These are phyloP conservation scores for Lasioglossum lativentre DNA, from an alignment of 2,888 invertebrate species.

Conservation along the genomic window DNA sequence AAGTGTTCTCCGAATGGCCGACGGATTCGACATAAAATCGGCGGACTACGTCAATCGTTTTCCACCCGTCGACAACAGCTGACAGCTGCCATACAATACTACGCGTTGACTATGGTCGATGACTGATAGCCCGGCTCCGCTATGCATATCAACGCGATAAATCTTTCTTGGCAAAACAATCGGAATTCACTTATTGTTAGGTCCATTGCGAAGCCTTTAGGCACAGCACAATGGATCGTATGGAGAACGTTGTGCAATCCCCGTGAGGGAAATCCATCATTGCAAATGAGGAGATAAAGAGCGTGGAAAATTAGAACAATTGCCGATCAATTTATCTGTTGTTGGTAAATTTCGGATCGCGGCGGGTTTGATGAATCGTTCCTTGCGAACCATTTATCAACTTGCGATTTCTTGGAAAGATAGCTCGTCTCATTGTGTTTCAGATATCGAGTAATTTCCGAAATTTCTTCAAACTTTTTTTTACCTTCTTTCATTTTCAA, in stretches of 20 bases:
- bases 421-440: neutral
- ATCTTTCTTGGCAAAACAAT: constrained; percentile 40
- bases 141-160: constrained; percentile 53
- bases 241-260: neutral
- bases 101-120: constrained; percentile 24
- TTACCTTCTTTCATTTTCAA: neutral
- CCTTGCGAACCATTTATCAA: neutral
- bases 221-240: constrained; percentile 10
- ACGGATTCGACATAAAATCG: neutral
- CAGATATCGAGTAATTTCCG: neutral
- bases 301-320: constrained; percentile 9
- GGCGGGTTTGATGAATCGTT: neutral
- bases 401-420: neutral
- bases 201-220: neutral
- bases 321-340: neutral
- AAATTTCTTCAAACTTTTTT: neutral
- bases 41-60: neutral
- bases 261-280: constrained; percentile 20
- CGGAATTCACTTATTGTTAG: constrained; percentile 32
- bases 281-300: constrained; percentile 10
- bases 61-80: constrained; percentile 27
- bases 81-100: constrained; percentile 37
- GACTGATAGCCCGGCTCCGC: constrained; percentile 48
- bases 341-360: neutral
- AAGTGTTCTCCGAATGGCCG: neutral